Conservation (phyloP, 2,797 vertebrate genomes). For the Scyliorhinus canicula region DNA sequence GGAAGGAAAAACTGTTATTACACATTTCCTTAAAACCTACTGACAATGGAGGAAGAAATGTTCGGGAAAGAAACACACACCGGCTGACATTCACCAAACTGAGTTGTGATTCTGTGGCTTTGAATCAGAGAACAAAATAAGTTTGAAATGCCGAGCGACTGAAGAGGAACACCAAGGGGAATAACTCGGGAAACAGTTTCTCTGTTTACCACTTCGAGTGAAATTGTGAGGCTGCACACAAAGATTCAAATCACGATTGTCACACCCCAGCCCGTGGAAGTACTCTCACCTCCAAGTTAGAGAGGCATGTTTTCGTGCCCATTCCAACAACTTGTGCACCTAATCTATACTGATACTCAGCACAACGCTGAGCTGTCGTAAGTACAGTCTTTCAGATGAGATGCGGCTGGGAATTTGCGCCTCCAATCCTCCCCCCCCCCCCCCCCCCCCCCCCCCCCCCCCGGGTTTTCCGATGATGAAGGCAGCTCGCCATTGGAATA, state of each 20-base stretch:
- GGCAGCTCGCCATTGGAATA: too few species aligned
- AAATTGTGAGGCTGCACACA: neutral
- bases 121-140: neutral
- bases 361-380: neutral
- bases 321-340: neutral
- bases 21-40: neutral
- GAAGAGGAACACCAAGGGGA: neutral
- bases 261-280: too few species aligned
- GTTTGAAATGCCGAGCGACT: neutral
- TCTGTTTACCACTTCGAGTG: neutral
- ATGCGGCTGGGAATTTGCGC: too few species aligned
- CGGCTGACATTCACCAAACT: neutral
- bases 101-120: neutral
- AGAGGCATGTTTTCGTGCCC: neutral
- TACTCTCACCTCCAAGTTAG: neutral
- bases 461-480: too few species aligned
- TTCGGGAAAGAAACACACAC: neutral
- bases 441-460: too few species aligned
- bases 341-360: neutral
- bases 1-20: conserved; percentile 14
- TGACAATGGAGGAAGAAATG: neutral
- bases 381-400: neutral
- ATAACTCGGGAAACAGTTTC: neutral
- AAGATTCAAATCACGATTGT: neutral
- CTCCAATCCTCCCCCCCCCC: too few species aligned